phyloP scores from a whole-genome alignment of 2,797 vertebrate genomes.

The Poeciliopsis gracilis region DNA sequence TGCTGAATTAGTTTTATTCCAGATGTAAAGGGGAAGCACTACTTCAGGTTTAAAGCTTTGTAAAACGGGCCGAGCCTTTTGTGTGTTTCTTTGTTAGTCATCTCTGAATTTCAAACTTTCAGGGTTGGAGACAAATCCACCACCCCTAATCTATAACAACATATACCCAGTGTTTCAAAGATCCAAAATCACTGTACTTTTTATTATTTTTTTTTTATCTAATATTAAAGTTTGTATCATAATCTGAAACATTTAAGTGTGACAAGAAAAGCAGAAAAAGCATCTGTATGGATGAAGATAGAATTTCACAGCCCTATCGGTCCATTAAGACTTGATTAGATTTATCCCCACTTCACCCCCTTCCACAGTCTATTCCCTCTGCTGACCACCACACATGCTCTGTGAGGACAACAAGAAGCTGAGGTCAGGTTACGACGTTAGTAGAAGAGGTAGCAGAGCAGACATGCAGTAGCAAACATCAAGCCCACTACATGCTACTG shows the following conservation, averaged over 20 bases:
- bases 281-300: neutral
- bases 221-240: neutral
- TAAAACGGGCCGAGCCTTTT: neutral
- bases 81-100: neutral
- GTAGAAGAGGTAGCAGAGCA: conserved; percentile 52
- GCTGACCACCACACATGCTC: conserved; percentile 24
- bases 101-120: neutral
- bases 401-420: conserved; percentile 22
- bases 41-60: neutral
- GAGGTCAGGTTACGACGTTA: conserved; percentile 57
- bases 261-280: neutral
- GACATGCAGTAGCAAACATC: conserved; percentile 60
- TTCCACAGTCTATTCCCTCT: conserved; percentile 45
- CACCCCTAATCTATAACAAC: neutral
- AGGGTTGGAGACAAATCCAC: neutral
- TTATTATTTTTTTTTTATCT: neutral
- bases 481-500: conserved; percentile 32
- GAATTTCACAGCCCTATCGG: neutral
- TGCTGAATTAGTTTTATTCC: neutral
- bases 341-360: conserved; percentile 52
- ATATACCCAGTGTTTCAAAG: neutral
- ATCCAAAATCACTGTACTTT: neutral
- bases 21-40: neutral
- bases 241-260: neutral
- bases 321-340: conserved; percentile 46